Evolutionary conservation across 2,797 vertebrate genomes (phyloP), one percentile per base, ranked within the genome.

Genomic region (Ispidina lecontei): DNA sequence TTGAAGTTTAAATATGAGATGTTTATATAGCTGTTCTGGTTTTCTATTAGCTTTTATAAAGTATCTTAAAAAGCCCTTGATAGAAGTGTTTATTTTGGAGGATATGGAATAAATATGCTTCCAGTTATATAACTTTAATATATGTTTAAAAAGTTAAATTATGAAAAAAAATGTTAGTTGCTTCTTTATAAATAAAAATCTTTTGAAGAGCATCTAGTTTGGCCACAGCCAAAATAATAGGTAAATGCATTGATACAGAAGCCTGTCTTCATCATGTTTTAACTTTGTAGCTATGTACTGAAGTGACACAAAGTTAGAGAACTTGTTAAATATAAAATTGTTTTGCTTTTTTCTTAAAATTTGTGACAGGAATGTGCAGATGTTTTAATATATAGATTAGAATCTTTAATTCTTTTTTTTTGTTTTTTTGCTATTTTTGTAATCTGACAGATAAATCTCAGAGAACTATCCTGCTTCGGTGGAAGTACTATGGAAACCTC

Each of bases 31-130:
- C 95, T 92, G 89, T 97, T 97, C 96, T 97, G 94, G 84, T 95
- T 98, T 97, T 97, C 93, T 97, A 97, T 96, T 97, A 95, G 94
- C 97, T 98, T 98, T 97, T 97, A 98, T 98, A 97, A 92, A 88
- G 75, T 96, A 94, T 78, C 94, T 95, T 96, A 33, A 95, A 96
- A 96, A 93, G 86, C 84, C 88, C 90, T 91, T 96, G 96, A 94
- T 96, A 93, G 93, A 96, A 97, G 92, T 97, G 95, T 97, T 98
- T 97, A 97, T 98, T 98, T 98, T 98, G 96, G 83, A 97, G 96
- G 95, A 96, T 93, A 97, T 4, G 4, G 81, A 96, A 94, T 96
- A 97, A 96, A 95, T 96, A 96, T 93, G 90, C 97, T 97, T 97
- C 97, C 96, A 93, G 94, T 97, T 94, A 84, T 92, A 87, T 97